Base-by-base conservation (phyloP, 1,140 invertebrate genomes). In the Anastatus disparis region DNA sequence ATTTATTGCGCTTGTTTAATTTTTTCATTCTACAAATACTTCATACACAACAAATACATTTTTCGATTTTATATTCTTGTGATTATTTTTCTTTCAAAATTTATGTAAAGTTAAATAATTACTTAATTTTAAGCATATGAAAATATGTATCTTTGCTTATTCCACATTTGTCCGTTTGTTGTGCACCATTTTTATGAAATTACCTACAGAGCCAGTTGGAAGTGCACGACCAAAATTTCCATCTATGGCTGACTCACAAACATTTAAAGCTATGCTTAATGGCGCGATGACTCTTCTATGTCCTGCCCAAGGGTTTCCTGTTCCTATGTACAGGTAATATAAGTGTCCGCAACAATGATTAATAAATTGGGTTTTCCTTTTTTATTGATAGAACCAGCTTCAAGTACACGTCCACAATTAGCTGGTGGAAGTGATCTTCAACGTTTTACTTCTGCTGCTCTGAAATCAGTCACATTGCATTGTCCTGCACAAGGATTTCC, bases 301-400 rank as follows among this genome's bases (percentile, higher is more conserved):
- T 82, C 88, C 88, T 67, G 90, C 89, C 35, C 90, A 92, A 85
- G 89, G 88, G 69, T 92, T 88, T 81, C 91, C 91, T 70, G 87
- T 89, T 75, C 91, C 91, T 58, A 83, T 82, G 56, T 88, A 87
- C 87, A 89, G 89, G 90, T 91, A 84, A 85, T 53, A 48, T 44
- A 4, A 3, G 2, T 59, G 48, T 9, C 6, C n/a, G 6, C 38
- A 31, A 42, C 4, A 35, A 22, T 50, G 42, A 40, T 26, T 42
- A 26, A 22, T 70, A 29, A 29, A 31, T 1, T 10, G 8, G 13
- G 58, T 17, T 10, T 29, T 3, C 42, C 31, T 63, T 62, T 40
- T 31, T 86, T 85, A 20, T 86, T 87, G 81, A 80, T 75, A 80
- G 88, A 87, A 77, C 88, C 88, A 71, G 85, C 82, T 55, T 82